phyloP scores from a whole-genome alignment of 2,797 vertebrate species.

The Coendou prehensilis region DNA sequence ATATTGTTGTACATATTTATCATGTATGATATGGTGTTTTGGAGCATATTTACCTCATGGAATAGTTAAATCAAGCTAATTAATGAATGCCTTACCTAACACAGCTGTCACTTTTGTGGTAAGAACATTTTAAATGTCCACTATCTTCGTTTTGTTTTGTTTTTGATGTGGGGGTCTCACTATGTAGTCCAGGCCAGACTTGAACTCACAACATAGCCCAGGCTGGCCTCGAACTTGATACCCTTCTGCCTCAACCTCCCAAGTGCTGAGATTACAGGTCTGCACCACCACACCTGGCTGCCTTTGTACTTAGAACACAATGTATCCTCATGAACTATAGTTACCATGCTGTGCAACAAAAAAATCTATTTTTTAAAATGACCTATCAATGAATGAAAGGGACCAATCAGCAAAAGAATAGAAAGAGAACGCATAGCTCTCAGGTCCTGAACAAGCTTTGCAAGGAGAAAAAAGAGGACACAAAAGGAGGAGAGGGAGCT shows the following conservation, averaged over 20 bases:
- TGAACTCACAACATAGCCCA: background rate
- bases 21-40: background rate
- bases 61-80: background rate
- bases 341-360: background rate
- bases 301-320: background rate
- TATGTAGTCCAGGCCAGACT: background rate
- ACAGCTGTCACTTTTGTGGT: background rate
- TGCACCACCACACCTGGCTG: background rate
- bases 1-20: background rate
- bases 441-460: background rate
- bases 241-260: background rate
- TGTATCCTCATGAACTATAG: background rate
- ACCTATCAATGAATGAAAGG: conserved; percentile 12
- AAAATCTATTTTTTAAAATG: background rate
- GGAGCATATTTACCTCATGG: background rate
- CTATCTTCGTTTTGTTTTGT: background rate
- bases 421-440: background rate
- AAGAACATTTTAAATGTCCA: background rate
- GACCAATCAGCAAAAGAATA: background rate
- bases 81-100: background rate
- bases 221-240: background rate
- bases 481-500: background rate
- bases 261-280: background rate
- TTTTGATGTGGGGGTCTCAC: background rate
- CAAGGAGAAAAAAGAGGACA: background rate